These are phyloP conservation scores for Hippocampus abdominalis DNA, from an alignment of 2,113 vertebrate species.

Conservation along the genomic window DNA sequence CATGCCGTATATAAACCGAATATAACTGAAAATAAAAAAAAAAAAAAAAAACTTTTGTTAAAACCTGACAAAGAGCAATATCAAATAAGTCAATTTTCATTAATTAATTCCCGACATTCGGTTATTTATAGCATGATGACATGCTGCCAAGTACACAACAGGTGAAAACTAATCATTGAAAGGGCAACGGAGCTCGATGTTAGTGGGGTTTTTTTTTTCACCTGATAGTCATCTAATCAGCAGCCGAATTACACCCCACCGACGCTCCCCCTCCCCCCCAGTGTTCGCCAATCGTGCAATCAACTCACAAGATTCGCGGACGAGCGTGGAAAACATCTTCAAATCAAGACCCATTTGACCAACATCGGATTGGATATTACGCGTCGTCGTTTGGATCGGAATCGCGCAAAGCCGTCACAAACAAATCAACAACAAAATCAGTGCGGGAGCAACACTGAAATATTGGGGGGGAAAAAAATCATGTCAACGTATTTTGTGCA, in stretches of 20 bases:
- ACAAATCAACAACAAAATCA: neutral
- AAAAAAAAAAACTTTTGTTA: too few species aligned
- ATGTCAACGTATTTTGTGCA: too few species aligned
- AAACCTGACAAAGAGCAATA: too few species aligned
- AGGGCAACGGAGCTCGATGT: neutral
- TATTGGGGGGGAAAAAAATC: too few species aligned
- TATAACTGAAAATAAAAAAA: too few species aligned
- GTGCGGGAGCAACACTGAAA: neutral
- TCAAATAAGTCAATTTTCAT: too few species aligned
- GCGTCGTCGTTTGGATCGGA: neutral
- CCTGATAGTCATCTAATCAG: slow-evolving; percentile 26
- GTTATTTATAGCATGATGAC: neutral
- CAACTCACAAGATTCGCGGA: slow-evolving; percentile 14
- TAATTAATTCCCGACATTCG: too few species aligned
- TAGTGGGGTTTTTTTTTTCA: neutral
- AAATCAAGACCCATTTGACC: neutral
- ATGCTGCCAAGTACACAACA: neutral
- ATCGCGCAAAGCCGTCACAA: neutral
- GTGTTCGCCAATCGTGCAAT: slow-evolving; percentile 26
- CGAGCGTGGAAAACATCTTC: neutral
- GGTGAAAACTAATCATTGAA: neutral
- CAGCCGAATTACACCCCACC: slow-evolving; percentile 22
- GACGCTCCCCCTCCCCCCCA: neutral
- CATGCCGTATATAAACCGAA: too few species aligned
- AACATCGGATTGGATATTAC: slow-evolving; percentile 6